Percentiles rank a stretch among this genome's conserved stretches.
These are phyloP conservation scores for Psilopogon haemacephalus DNA, from an alignment of 2,113 vertebrate species.

Conservation along the genomic window DNA sequence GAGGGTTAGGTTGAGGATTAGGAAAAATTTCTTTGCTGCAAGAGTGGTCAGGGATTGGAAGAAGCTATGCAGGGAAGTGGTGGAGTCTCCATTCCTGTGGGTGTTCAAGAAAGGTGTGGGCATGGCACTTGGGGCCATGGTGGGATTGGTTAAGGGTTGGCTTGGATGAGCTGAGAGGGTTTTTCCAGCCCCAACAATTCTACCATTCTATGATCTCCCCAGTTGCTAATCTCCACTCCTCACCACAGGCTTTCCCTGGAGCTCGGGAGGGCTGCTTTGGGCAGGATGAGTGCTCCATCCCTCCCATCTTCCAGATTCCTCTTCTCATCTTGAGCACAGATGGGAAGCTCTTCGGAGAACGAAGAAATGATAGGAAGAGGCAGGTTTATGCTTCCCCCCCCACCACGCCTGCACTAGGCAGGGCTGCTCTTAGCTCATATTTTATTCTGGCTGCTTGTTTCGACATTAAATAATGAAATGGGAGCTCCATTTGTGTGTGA, in stretches of 20 bases:
- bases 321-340: not conserved
- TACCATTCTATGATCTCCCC: too few relatives aligned
- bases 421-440: not conserved
- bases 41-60: too few relatives aligned
- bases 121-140: too few relatives aligned
- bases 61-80: too few relatives aligned
- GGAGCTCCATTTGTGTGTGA: constrained; percentile 25
- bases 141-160: too few relatives aligned
- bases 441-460: not conserved
- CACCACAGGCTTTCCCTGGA: not conserved
- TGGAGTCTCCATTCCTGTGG: too few relatives aligned
- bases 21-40: too few relatives aligned
- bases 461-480: not conserved
- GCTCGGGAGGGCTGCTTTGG: not conserved
- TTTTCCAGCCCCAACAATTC: too few relatives aligned
- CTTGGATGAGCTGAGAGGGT: too few relatives aligned
- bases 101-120: too few relatives aligned
- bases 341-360: not conserved
- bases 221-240: not conserved
- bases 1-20: too few relatives aligned
- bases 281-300: not conserved
- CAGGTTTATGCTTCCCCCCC: not conserved
- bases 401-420: not conserved
- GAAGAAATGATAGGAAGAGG: not conserved
- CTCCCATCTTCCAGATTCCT: not conserved